Evolutionary conservation across 2,797 vertebrate genomes (phyloP), one percentile per base, ranked within the genome.

Genomic region (Labeo calbasu): DNA sequence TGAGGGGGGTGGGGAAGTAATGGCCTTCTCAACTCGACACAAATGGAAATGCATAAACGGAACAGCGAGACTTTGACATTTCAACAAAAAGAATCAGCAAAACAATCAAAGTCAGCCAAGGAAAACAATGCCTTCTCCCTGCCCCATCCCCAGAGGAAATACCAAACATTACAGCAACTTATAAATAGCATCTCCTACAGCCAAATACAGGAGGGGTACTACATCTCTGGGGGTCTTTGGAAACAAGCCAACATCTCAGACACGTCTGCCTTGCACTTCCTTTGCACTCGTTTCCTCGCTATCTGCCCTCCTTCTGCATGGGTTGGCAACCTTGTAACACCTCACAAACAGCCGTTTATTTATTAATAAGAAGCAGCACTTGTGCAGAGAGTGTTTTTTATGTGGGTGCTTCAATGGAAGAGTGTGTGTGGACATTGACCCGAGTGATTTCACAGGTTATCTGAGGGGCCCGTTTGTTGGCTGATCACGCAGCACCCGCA

Each of bases 141-240:
- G 81, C 79, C 59, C 88, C 86, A 73, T 88, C 86, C 86, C 68
- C 59, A 66, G 88, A 94, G 94, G 95, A 96, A 95, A 95, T 95
- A 91, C 94, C 94, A 91, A 92, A 94, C 94, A 92, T 95, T 94
- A 93, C 93, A 90, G 88, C 4, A 73, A 81, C 86, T 87, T 95
- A 96, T 92, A 94, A 95, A 96, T 95, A 96, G 95, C 91, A 91
- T 48, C 85, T 85, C 89, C 89, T 91, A 89, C 86, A 87, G 84
- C 50, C n/a, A 11, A 88, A 87, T 88, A 84, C 91, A 91, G 92
- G 92, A 93, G 91, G 92, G 91, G 93, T 94, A 93, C 91, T 87
- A 89, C 89, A 88, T 92, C 93, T 91, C 91, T 48, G 57, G 87
- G 87, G 93, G 93, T 92, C 91, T 91, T 86, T 86, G 88, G 86